Percentiles rank a stretch among this genome's conserved stretches.
Conservation (phyloP, 1,140 invertebrate species). For the Drusus annulatus region DNA sequence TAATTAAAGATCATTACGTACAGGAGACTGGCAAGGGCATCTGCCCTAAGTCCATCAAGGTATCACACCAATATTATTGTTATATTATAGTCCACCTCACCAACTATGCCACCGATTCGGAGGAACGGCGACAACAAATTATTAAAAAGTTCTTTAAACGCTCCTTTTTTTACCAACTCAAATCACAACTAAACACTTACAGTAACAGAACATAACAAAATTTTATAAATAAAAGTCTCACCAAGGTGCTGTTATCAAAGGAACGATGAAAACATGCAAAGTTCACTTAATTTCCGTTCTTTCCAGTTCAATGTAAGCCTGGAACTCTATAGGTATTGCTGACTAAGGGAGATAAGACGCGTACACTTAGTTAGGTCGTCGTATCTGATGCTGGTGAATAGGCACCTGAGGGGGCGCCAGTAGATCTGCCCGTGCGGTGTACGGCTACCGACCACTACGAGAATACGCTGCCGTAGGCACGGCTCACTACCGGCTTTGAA, state of each 20-base stretch:
- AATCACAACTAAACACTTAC: conserved; percentile 15
- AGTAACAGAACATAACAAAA: neutral
- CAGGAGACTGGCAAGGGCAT: conserved; percentile 47
- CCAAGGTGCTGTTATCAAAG: neutral
- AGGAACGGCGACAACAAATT: neutral
- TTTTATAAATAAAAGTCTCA: conserved; percentile 21
- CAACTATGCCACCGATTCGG: neutral
- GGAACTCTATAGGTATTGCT: neutral
- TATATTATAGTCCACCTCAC: conserved; percentile 12
- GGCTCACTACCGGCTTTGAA: neutral
- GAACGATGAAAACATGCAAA: conserved; percentile 18
- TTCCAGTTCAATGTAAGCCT: neutral
- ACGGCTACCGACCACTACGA: neutral
- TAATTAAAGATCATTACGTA: conserved; percentile 58
- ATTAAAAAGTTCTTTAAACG: neutral
- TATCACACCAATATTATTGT: conserved; percentile 56
- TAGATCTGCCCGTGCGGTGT: neutral
- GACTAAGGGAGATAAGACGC: conserved; percentile 18
- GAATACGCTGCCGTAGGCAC: neutral
- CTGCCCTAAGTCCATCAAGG: conserved; percentile 37
- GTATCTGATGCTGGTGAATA: conserved; percentile 21
- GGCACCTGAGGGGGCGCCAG: conserved; percentile 27
- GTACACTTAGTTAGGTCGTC: conserved; percentile 13
- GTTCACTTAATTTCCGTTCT: conserved; percentile 33
- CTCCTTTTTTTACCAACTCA: neutral